phyloP scores from a whole-genome alignment of 2,797 vertebrate species.

The Kryptopterus vitreolus region DNA sequence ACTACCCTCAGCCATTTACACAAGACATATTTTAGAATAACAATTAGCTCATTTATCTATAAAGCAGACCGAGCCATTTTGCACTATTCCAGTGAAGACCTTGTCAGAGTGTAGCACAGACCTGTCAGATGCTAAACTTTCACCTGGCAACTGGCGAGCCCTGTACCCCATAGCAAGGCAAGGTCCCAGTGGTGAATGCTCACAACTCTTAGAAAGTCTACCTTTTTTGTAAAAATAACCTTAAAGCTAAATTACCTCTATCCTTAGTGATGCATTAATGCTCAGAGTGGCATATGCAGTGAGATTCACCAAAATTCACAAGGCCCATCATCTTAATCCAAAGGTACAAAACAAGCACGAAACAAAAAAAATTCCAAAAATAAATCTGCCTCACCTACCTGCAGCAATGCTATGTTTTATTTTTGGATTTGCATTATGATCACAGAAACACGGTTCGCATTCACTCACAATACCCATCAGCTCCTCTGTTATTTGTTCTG shows the following conservation, averaged over 20 bases:
- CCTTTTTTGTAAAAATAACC: neutral
- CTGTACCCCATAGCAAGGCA: neutral
- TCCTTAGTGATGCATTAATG: neutral
- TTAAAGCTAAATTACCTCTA: neutral
- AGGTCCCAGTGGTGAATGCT: neutral
- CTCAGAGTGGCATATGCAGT: neutral
- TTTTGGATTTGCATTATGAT: slow-evolving; percentile 6
- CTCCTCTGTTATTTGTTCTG: slow-evolving; percentile 6
- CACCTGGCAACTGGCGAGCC: neutral
- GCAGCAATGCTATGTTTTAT: neutral
- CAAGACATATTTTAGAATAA: neutral
- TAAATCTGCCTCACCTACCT: neutral
- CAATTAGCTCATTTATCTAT: neutral
- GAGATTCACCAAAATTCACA: neutral
- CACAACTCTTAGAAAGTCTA: neutral
- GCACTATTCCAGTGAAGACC: neutral
- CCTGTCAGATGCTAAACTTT: neutral
- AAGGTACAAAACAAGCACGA: neutral
- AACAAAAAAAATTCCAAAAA: neutral
- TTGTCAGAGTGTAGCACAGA: neutral
- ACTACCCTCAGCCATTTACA: neutral
- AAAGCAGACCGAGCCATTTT: neutral
- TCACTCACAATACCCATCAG: slow-evolving; percentile 1
- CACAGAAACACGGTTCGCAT: neutral
- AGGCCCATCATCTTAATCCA: neutral